Evolutionary conservation across 1,140 invertebrate species (phyloP), one percentile per base, ranked within the genome.

Genomic region (Hycleus phaleratus): DNA sequence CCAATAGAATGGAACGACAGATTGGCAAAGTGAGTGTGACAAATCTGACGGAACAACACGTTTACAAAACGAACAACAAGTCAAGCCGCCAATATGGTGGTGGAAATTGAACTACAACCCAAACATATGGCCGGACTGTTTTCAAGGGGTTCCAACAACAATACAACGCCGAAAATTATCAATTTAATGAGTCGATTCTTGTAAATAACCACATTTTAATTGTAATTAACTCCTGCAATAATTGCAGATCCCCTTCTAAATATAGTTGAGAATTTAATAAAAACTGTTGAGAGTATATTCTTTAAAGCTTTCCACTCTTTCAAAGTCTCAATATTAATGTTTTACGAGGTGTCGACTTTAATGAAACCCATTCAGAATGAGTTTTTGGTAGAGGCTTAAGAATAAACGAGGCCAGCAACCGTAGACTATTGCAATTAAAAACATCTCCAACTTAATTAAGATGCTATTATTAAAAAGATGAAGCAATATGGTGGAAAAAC

Each of bases 361-460:
- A 68, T 68, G 66, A 69, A 69, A 68, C 49, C 3, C 55, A 66
- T 63, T 65, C 60, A 60, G 4, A 32, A 32, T 32, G 32, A 32
- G 32, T 32, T 32, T 32, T 32, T 32, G 32, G 53, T n/a, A 38
- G 38, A 59, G 61, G 59, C 58, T 65, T 61, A 62, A 64, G 59
- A 67, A 32, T 32, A 64, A 66, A 61, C 50, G 56, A 42, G 46
- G 52, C 48, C 46, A 58, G 47, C 56, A 32, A 44, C 52, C 52
- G 54, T 59, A 68, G 60, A 65, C 59, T 45, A 49, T 26, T 66
- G 67, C 67, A 70, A 70, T 70, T 70, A 70, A 70, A 70, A 71
- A 68, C 69, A 69, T 65, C 69, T 69, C 62, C 53, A 61, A 71
- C 68, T 69, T 71, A 71, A 71, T 71, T 71, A 71, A 71, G 69